Evolutionary conservation across 2,113 vertebrate species (phyloP), one percentile per base, ranked within the genome.

Genomic region (Labrus mixtus): DNA sequence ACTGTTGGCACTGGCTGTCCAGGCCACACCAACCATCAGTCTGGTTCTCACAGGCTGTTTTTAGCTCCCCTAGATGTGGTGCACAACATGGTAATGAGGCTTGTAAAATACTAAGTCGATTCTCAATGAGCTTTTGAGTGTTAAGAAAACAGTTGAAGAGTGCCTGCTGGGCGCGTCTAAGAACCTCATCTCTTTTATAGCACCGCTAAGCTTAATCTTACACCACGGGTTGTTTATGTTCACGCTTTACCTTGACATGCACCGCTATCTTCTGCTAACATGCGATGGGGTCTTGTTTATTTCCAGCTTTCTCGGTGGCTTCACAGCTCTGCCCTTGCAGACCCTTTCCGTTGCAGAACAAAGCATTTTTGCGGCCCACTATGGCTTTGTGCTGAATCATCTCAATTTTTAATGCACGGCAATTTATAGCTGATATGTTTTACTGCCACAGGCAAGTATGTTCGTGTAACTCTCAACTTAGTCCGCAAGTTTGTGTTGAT

Each of bases 401-500:
- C 33, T 76, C 41, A 63, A 63, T 79, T 73, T 73, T 70, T 68
- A 73, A 70, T 58, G 16, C 20, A 25, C 33, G 61, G 9, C 1
- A 15, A 37, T 82, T 82, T 66, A 69, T 62, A 6, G 62, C 6
- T n/a, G 13, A 69, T 67, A 54, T 68, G n/a, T 68, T 66, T 69
- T 63, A 81, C 80, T 54, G 6, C 29, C 29, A 6, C 29, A 33
- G 58, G 37, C 65, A 79, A 84, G 73, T 72, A 68, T 64, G 54
- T 53, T 54, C 60, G 74, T 22, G 10, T 76, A 56, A 75, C n/a
- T 81, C 29, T 78, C 71, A 58, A 59, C 73, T 68, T 56, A 37
- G 55, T 54, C 51, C 70, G 78, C 46, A 69, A 61, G 64, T 62
- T 83, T 58, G 70, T 73, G 80, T 82, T 75, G 70, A 81, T 69